Percentiles rank a stretch among this genome's conserved stretches.
Conservation (phyloP, 1,140 invertebrate genomes). For the Acromyrmex echinatior region DNA sequence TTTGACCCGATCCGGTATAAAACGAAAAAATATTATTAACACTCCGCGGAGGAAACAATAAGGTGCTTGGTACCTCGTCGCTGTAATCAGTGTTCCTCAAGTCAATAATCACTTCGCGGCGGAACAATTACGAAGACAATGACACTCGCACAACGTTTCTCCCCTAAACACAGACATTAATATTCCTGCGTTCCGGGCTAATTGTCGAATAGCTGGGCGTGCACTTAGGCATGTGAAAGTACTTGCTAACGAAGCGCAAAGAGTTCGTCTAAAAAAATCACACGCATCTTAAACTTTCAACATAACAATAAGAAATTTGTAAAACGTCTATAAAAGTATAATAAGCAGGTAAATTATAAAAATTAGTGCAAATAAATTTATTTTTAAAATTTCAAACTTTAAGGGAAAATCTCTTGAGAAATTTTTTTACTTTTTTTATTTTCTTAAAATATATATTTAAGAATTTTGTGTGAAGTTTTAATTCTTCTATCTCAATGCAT, state of each 20-base stretch:
- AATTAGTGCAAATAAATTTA: not conserved
- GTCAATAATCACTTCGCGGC: slow-evolving; percentile 76
- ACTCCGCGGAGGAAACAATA: slow-evolving; percentile 63
- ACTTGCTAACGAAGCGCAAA: slow-evolving; percentile 45
- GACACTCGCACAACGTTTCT: slow-evolving; percentile 71
- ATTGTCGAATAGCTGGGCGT: slow-evolving; percentile 67
- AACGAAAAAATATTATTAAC: slow-evolving; percentile 70
- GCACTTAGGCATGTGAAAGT: slow-evolving; percentile 61
- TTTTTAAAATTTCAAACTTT: not conserved
- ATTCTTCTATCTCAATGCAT: too few relatives aligned
- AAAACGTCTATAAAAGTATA: slow-evolving; percentile 4
- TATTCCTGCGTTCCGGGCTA: slow-evolving; percentile 74
- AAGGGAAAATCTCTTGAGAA: too few relatives aligned
- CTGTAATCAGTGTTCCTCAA: slow-evolving; percentile 73
- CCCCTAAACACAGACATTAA: slow-evolving; percentile 78
- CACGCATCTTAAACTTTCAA: not conserved
- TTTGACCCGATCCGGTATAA: slow-evolving; percentile 59
- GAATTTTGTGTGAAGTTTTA: too few relatives aligned
- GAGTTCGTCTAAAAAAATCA: not conserved
- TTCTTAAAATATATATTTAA: too few relatives aligned
- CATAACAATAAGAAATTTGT: not conserved
- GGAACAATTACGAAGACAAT: slow-evolving; percentile 77
- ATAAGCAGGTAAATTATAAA: not conserved
- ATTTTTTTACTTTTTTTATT: not conserved
- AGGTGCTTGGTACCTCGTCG: slow-evolving; percentile 62